phyloP scores from a whole-genome alignment of 1,140 invertebrate genomes.

The Heliconius hermathena region DNA sequence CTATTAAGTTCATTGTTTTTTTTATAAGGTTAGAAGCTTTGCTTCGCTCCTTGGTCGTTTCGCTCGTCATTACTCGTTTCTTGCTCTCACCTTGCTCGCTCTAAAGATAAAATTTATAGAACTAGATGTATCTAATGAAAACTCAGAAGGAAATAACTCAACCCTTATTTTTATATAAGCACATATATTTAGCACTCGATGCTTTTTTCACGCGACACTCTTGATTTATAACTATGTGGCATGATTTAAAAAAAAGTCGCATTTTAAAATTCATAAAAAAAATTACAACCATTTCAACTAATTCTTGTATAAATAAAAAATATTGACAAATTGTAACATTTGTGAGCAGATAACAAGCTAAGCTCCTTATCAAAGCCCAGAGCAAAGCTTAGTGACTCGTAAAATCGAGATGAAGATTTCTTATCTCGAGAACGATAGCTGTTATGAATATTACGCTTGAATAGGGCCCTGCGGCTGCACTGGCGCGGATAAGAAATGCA shows the following conservation, averaged over 20 bases:
- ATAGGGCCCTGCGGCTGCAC: not conserved
- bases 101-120: no score
- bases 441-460: conserved; percentile 13
- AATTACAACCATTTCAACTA: not conserved
- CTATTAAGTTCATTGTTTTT: not conserved
- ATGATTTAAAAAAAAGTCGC: not conserved
- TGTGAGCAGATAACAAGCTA: conserved; percentile 39
- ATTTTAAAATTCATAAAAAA: not conserved
- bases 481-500: not conserved
- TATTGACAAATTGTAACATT: not conserved
- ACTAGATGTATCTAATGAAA: no score
- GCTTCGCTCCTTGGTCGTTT: no score
- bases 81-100: no score
- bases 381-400: conserved; percentile 50
- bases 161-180: no score
- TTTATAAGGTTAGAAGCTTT: no score
- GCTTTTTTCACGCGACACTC: no score
- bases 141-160: no score
- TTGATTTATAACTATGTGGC: no score
- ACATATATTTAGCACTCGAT: no score
- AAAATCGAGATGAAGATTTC: conserved; percentile 12
- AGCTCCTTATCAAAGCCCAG: conserved; percentile 41
- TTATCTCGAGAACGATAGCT: conserved; percentile 7
- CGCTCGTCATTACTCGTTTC: no score
- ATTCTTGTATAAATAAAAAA: conserved; percentile 2